These are phyloP conservation scores for Pachyramphus minor DNA, from an alignment of 2,113 vertebrate species.

Conservation along the genomic window DNA sequence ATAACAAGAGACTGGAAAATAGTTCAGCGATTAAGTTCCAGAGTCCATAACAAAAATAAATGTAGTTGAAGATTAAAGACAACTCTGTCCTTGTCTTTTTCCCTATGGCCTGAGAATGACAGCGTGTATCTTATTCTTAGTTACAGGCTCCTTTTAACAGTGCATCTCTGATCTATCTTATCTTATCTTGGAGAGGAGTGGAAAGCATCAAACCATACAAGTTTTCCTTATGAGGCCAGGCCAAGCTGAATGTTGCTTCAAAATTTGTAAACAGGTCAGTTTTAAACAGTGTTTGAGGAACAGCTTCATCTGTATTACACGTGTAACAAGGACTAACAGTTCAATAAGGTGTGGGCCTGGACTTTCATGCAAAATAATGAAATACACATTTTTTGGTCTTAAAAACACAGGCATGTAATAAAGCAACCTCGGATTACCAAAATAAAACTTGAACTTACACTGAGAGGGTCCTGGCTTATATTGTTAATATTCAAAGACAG, in stretches of 20 bases:
- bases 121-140: not conserved
- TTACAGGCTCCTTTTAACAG: not conserved
- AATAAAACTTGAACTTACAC: constrained; percentile 77
- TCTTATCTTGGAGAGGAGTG: not conserved
- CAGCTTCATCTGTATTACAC: not conserved
- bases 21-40: not conserved
- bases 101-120: not conserved
- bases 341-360: not conserved
- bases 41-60: not conserved
- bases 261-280: not conserved
- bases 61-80: not conserved
- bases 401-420: not conserved
- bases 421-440: not conserved
- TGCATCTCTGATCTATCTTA: not conserved
- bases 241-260: not conserved
- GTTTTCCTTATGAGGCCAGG: not conserved
- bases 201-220: not conserved
- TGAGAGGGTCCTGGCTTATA: constrained; percentile 88
- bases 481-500: constrained; percentile 98
- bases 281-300: not conserved
- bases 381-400: not conserved
- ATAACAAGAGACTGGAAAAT: not conserved
- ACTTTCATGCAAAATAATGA: not conserved
- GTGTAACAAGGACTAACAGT: not conserved
- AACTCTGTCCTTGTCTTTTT: not conserved